These are phyloP conservation scores for Temnothorax curvispinosus DNA, from an alignment of 1,140 invertebrate species.

Conservation along the genomic window DNA sequence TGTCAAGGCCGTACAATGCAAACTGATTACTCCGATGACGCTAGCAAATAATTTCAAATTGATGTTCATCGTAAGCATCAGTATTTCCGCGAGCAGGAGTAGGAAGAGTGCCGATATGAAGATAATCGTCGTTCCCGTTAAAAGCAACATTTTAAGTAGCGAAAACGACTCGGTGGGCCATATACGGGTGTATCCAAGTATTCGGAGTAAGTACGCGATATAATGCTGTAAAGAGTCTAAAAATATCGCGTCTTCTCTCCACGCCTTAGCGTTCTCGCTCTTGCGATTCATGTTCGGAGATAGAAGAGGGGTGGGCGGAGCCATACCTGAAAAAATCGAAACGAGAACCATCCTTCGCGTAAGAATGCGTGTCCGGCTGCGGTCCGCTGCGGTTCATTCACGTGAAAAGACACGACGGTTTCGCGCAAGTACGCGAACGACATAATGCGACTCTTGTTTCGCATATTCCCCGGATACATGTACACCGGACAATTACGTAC, in stretches of 20 bases:
- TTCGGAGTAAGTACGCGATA: background rate
- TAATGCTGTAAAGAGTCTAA: background rate
- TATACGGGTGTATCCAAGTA: conserved; percentile 17
- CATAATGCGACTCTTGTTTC: conserved; percentile 76
- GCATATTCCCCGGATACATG: conserved; percentile 83
- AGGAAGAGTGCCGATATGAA: conserved; percentile 44
- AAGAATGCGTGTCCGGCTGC: background rate
- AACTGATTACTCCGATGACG: conserved; percentile 48
- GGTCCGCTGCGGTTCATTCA: background rate
- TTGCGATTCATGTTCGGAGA: background rate
- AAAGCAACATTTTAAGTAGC: conserved; percentile 23
- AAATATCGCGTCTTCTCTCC: background rate
- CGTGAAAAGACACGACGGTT: conserved; percentile 47
- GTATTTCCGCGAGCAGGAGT: conserved; percentile 57
- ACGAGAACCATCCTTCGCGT: background rate
- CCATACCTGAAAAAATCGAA: conserved; percentile 11
- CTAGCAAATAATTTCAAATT: conserved; percentile 60
- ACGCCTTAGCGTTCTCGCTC: background rate
- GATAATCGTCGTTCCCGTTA: background rate
- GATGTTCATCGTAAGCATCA: conserved; percentile 33
- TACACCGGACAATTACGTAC: conserved; percentile 84
- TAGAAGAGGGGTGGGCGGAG: background rate
- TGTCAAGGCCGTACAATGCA: conserved; percentile 61
- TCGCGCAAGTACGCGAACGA: conserved; percentile 62
- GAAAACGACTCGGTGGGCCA: conserved; percentile 44